Evolutionary conservation across 2,113 vertebrate genomes (phyloP), one percentile per base, ranked within the genome.

Genomic region (Pristiophorus japonicus): DNA sequence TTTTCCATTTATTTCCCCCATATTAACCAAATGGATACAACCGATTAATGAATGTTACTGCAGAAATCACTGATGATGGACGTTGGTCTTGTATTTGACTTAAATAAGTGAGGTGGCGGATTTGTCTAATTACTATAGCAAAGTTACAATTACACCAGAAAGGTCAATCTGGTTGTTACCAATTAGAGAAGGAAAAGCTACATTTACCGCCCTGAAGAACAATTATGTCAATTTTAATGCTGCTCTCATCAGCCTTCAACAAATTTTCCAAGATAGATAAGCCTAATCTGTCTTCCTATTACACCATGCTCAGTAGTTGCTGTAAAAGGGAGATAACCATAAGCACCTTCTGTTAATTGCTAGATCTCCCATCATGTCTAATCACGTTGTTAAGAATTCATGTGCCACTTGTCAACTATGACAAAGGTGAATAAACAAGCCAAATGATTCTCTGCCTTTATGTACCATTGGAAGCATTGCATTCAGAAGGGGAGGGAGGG

Each of bases 141-240:
- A 96, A 96, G 96, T 97, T 97, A 97, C 96, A 96, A 96, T 97
- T 97, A 97, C 87, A 96, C 91, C 95, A 96, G 96, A 97, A 97
- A 98, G 97, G 97, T 98, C 97, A 97, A 95, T 96, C 95, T 97
- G 96, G 97, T 97, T 96, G 96, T 97, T 97, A 97, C 96, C 97
- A 97, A 97, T 97, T 98, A 97, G 97, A 96, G 96, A 96, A 96
- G 7, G 70, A 96, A 97, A 97, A 96, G 96, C 96, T 96, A 95
- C 1, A 11, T 97, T 97, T 97, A 96, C 96, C 96, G 96, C 94
- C 87, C 91, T 95, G 96, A 97, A 97, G 95, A 97, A 95, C 96
- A 95, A 96, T 97, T 97, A 97, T 96, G 96, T 97, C 97, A 96
- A 95, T 97, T 97, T 94, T 97, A 97, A 97, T 97, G 96, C 96